Percentiles rank a stretch among this genome's conserved stretches.
phyloP scores from a whole-genome alignment of 2,888 invertebrate genomes.

The Cryptocephalus primarius region DNA sequence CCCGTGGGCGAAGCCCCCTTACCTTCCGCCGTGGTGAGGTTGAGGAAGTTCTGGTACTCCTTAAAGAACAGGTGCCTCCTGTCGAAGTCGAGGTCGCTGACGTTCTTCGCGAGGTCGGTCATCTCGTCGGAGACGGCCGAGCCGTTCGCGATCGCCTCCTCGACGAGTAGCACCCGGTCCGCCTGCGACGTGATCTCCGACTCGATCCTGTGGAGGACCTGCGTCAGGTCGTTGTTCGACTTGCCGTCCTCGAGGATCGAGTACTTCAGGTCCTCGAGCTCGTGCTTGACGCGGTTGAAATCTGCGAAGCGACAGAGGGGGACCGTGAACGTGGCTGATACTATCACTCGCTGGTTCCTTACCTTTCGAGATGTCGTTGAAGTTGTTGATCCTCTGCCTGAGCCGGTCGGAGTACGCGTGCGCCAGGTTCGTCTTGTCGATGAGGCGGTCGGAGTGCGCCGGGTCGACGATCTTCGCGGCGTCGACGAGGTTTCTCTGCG shows the following conservation, averaged over 20 bases:
- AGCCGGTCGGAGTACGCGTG: constrained; percentile 44
- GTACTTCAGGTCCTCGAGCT: constrained; percentile 41
- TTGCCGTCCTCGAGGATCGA: constrained; percentile 35
- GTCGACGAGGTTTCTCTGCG: constrained; percentile 29
- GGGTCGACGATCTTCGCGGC: constrained; percentile 34
- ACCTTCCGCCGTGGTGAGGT: constrained; percentile 26
- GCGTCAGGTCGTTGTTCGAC: constrained; percentile 23
- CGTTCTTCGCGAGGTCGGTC: constrained; percentile 25
- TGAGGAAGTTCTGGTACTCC: constrained; percentile 23
- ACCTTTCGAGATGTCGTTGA: constrained; percentile 21
- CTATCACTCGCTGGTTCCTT: too few relatives aligned
- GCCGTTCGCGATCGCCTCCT: constrained; percentile 15
- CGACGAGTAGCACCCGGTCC: constrained; percentile 13
- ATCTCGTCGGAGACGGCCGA: constrained; percentile 26
- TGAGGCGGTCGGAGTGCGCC: constrained; percentile 39
- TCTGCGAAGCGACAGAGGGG: constrained; percentile 8
- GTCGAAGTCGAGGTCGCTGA: constrained; percentile 26
- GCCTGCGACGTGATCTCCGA: constrained; percentile 15
- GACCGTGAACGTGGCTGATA: too few relatives aligned
- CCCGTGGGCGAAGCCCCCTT: constrained; percentile 10
- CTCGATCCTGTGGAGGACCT: constrained; percentile 18
- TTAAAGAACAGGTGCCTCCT: constrained; percentile 27
- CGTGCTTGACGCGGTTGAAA: constrained; percentile 17
- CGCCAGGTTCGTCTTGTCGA: constrained; percentile 42
- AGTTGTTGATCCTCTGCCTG: constrained; percentile 36